These are phyloP conservation scores for Varanus salvator DNA, from an alignment of 2,113 vertebrate genomes.

Conservation along the genomic window DNA sequence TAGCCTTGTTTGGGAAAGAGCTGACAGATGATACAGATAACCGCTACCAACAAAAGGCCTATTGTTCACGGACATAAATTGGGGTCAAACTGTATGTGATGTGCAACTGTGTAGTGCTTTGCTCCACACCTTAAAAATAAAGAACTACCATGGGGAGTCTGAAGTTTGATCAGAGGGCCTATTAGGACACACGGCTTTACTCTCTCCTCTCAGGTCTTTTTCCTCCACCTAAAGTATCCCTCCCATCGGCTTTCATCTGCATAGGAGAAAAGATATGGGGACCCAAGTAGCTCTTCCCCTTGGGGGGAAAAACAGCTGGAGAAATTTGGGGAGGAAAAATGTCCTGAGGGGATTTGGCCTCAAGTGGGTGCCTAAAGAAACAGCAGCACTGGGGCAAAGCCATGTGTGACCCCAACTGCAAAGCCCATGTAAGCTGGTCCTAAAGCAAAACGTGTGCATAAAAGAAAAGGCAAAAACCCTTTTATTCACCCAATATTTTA, in stretches of 20 bases:
- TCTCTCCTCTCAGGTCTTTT: neutral
- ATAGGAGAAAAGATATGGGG: neutral
- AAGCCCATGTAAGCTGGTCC: neutral
- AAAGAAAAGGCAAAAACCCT: neutral
- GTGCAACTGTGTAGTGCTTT: conserved; percentile 41
- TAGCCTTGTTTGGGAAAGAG: conserved; percentile 71
- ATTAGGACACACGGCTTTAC: neutral
- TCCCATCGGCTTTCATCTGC: neutral
- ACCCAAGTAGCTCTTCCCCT: neutral
- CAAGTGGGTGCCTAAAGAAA: neutral
- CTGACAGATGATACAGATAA: conserved; percentile 75
- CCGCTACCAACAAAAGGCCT: conserved; percentile 67
- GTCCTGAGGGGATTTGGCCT: no score
- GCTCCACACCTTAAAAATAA: neutral
- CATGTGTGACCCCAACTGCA: no score
- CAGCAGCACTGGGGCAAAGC: neutral
- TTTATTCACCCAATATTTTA: no score
- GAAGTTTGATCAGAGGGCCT: neutral
- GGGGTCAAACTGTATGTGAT: conserved; percentile 59
- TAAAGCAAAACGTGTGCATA: neutral
- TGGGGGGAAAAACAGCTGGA: neutral
- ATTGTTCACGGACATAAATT: conserved; percentile 73
- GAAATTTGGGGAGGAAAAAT: neutral
- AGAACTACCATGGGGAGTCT: neutral
- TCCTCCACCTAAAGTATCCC: neutral